Conservation (phyloP, 2,113 vertebrate genomes). For the Cercocebus atys region DNA sequence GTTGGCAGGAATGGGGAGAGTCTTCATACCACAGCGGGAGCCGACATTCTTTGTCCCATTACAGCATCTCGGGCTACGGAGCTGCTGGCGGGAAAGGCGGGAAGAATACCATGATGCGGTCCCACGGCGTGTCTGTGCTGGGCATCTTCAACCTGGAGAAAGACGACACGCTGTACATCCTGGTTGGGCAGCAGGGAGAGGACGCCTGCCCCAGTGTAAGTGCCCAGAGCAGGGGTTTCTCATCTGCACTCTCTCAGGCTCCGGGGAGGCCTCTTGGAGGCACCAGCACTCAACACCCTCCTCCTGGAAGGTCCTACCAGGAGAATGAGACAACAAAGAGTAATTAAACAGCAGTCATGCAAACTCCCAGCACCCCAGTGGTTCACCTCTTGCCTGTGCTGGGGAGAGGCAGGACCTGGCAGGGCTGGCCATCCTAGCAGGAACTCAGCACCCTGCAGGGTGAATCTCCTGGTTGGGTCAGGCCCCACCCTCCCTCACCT, state of each 20-base stretch:
- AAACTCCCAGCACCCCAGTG: not conserved
- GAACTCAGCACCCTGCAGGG: not conserved
- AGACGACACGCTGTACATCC: slow-evolving; percentile 91
- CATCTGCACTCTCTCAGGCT: not conserved
- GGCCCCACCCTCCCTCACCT: not conserved
- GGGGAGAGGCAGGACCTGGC: not conserved
- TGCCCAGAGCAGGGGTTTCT: slow-evolving; percentile 23
- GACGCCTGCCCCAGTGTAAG: slow-evolving; percentile 97
- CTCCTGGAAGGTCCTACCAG: not conserved
- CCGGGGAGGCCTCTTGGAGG: not conserved
- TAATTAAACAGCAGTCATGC: accelerated
- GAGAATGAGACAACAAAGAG: not conserved
- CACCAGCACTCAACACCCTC: accelerated
- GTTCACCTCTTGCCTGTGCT: not conserved
- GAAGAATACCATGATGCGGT: slow-evolving; percentile 90
- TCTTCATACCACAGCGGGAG: accelerated
- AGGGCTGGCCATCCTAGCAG: not conserved
- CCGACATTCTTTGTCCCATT: slow-evolving; percentile 57
- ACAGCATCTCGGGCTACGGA: slow-evolving; percentile 94
- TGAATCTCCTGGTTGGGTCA: not conserved
- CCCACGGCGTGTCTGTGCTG: slow-evolving; percentile 92
- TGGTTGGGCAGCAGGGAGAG: slow-evolving; percentile 97
- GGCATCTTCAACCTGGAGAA: slow-evolving; percentile 94
- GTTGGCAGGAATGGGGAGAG: not conserved
- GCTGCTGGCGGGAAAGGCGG: slow-evolving; percentile 97